phyloP scores from a whole-genome alignment of 1,140 invertebrate species.

The Acromyrmex charruanus region DNA sequence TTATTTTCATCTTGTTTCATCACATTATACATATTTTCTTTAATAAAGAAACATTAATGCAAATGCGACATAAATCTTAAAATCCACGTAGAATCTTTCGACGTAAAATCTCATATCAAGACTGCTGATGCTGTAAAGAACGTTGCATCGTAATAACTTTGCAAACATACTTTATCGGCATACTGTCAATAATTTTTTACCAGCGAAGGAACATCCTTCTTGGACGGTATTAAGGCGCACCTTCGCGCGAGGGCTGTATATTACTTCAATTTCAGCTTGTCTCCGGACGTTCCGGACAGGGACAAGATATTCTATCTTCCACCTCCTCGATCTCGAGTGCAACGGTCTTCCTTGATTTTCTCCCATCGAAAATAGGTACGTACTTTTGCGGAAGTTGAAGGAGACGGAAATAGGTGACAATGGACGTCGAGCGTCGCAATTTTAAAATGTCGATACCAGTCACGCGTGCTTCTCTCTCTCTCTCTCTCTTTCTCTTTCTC shows the following conservation, averaged over 20 bases:
- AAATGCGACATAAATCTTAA: constrained; percentile 13
- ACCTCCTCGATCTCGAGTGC: constrained; percentile 17
- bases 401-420: constrained; percentile 71
- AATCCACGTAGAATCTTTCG: neutral
- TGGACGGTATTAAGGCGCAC: constrained; percentile 50
- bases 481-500: neutral
- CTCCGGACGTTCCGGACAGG: constrained; percentile 60
- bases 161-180: constrained; percentile 73
- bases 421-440: constrained; percentile 77
- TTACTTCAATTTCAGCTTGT: constrained; percentile 66
- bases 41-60: constrained; percentile 1
- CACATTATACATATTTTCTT: neutral
- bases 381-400: constrained; percentile 36
- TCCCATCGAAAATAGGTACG: constrained; percentile 18
- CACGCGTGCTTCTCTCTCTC: constrained; percentile 48
- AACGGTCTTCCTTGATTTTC: constrained; percentile 62
- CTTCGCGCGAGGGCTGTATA: constrained; percentile 48
- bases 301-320: constrained; percentile 44
- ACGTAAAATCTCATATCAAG: constrained; percentile 39
- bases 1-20: neutral
- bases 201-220: constrained; percentile 43
- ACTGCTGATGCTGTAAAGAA: constrained; percentile 10
- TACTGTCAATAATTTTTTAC: constrained; percentile 69
- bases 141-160: constrained; percentile 45
- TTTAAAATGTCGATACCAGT: constrained; percentile 79